Percentiles rank a stretch among this genome's conserved stretches.
Evolutionary conservation across 2,888 invertebrate species (phyloP).

Genomic region (Rhogogaster chlorosoma): DNA sequence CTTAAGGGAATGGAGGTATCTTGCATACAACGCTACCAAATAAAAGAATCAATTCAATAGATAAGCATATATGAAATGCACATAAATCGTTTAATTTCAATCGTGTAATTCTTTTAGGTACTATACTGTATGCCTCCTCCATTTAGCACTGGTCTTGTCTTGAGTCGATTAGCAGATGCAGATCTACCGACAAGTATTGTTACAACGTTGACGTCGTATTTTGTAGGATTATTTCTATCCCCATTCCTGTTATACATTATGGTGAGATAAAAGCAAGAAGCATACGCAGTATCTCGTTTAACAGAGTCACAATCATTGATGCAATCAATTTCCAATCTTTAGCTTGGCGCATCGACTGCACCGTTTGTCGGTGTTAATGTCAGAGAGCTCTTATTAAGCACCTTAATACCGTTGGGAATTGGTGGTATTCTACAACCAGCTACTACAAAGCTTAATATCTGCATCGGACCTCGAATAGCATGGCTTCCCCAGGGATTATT

Average conservation of each 20-base stretch:
- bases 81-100: background rate
- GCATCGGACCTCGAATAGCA: slow-evolving; percentile 62
- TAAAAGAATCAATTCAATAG: background rate
- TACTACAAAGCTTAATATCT: slow-evolving; percentile 50
- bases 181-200: slow-evolving; percentile 74
- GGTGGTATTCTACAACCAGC: slow-evolving; percentile 67
- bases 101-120: slow-evolving; percentile 65
- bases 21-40: background rate
- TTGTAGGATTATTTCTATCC: slow-evolving; percentile 72
- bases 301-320: background rate
- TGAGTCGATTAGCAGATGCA: slow-evolving; percentile 71
- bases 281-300: background rate
- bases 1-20: slow-evolving; percentile 74
- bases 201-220: slow-evolving; percentile 71
- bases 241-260: slow-evolving; percentile 73
- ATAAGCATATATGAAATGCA: background rate
- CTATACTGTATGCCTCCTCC: slow-evolving; percentile 76
- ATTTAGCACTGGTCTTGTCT: slow-evolving; percentile 72
- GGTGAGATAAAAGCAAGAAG: slow-evolving; percentile 62
- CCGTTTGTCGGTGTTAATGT: slow-evolving; percentile 73
- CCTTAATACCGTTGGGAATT: slow-evolving; percentile 70
- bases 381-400: slow-evolving; percentile 71
- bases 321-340: background rate
- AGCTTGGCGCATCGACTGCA: slow-evolving; percentile 73
- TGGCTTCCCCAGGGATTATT: slow-evolving; percentile 71